Percentiles rank a stretch among this genome's conserved stretches.
These are phyloP conservation scores for Lasioglossum vierecki DNA, from an alignment of 2,888 invertebrate genomes.

Conservation along the genomic window DNA sequence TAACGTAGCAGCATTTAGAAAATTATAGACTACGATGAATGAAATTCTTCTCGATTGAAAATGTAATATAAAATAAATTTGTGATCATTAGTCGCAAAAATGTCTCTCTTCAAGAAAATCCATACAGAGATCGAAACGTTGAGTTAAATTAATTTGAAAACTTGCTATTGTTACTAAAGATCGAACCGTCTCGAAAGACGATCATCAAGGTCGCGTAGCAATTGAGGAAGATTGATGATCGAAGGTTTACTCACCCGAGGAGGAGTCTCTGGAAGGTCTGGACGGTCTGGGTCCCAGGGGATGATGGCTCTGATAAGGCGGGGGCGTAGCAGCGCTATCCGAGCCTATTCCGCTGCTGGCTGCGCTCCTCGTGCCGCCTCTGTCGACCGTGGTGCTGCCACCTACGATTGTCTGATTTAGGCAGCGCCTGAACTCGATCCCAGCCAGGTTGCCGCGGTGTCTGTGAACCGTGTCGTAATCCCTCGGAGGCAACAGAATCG, in stretches of 20 bases:
- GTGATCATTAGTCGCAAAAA: no score
- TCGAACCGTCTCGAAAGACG: neutral
- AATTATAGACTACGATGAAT: neutral
- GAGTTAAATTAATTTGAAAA: no score
- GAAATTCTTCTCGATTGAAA: no score
- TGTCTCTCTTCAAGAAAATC: no score
- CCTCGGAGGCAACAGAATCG: constrained; percentile 94
- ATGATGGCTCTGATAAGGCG: constrained; percentile 81
- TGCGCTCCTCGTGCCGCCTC: constrained; percentile 86
- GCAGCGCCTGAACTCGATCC: constrained; percentile 89
- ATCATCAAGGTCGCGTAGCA: neutral
- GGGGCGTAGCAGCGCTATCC: constrained; percentile 93
- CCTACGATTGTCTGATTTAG: constrained; percentile 89
- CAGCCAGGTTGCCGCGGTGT: constrained; percentile 90
- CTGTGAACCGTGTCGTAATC: constrained; percentile 97
- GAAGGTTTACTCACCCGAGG: constrained; percentile 78
- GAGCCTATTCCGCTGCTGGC: constrained; percentile 96
- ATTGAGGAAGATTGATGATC: neutral
- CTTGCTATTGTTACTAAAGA: no score
- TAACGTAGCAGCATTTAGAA: neutral
- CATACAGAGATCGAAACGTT: no score
- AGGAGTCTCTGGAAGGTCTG: constrained; percentile 82
- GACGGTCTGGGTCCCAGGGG: constrained; percentile 80
- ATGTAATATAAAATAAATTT: no score
- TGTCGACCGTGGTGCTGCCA: constrained; percentile 82